A percentile compares a stretch with the other conserved stretches of the same genome.
phyloP scores from a whole-genome alignment of 2,113 vertebrate genomes.

The Myiagra hebetior region DNA sequence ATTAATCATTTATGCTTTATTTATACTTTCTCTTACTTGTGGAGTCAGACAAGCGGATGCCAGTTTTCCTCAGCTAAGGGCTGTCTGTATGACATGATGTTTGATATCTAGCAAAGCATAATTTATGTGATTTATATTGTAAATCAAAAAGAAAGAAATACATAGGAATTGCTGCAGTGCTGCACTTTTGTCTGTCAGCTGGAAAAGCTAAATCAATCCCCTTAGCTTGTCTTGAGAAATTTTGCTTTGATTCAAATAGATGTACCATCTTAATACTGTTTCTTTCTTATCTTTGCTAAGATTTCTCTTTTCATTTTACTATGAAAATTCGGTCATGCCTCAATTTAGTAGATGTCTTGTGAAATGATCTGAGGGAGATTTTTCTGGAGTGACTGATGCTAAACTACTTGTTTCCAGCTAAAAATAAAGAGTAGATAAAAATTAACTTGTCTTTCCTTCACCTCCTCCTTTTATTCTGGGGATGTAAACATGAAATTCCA shows the following conservation, averaged over 20 bases:
- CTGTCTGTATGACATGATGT: slow-evolving; percentile 55
- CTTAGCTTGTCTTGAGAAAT: background rate
- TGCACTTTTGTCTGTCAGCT: background rate
- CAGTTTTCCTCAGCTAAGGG: slow-evolving; percentile 62
- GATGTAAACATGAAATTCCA: background rate
- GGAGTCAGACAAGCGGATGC: slow-evolving; percentile 66
- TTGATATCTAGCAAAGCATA: slow-evolving; percentile 48
- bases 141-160: slow-evolving; percentile 1
- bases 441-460: background rate
- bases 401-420: background rate
- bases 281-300: background rate
- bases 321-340: background rate
- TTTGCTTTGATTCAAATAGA: background rate
- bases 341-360: background rate
- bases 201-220: background rate
- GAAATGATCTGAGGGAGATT: background rate
- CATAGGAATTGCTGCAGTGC: background rate
- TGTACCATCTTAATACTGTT: background rate
- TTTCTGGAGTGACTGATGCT: background rate
- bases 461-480: background rate
- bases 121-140: slow-evolving; percentile 41
- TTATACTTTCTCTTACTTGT: slow-evolving; percentile 72
- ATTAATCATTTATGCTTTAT: slow-evolving; percentile 89
- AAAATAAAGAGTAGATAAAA: background rate
- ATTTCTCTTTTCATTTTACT: background rate